These are phyloP conservation scores for Lanius collurio DNA, from an alignment of 2,113 vertebrate species.

Conservation along the genomic window DNA sequence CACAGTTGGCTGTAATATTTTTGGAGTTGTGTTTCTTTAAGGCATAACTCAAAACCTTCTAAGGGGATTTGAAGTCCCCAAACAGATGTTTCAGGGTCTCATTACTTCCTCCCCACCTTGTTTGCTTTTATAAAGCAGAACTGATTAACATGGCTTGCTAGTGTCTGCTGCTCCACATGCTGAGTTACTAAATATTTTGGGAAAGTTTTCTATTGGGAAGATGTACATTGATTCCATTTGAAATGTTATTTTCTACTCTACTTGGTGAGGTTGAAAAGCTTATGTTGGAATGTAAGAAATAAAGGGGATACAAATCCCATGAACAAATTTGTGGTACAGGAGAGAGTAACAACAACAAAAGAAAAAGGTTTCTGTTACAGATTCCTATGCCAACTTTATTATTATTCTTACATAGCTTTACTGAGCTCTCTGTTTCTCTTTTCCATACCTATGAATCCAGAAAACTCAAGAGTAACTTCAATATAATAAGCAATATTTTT, in stretches of 20 bases:
- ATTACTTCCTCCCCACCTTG: conserved; percentile 58
- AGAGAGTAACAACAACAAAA: neutral
- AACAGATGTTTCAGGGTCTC: conserved; percentile 55
- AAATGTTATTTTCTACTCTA: conserved; percentile 18
- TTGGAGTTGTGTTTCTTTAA: conserved; percentile 61
- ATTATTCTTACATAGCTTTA: neutral
- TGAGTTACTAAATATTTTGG: neutral
- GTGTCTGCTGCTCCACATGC: neutral
- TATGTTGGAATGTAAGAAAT: neutral
- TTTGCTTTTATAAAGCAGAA: conserved; percentile 65
- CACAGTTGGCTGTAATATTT: conserved; percentile 44
- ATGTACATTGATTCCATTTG: neutral
- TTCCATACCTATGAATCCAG: neutral
- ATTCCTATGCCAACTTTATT: neutral
- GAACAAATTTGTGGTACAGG: neutral
- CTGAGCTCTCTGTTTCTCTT: neutral
- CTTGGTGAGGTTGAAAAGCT: neutral
- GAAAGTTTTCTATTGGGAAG: neutral
- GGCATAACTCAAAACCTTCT: conserved; percentile 64
- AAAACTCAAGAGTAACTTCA: neutral
- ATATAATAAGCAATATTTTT: neutral
- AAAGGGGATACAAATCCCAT: neutral
- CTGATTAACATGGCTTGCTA: conserved; percentile 12
- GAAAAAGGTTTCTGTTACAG: neutral
- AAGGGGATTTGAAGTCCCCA: conserved; percentile 55